These are phyloP conservation scores for Harlomillsia oculata DNA, from an alignment of 1,140 invertebrate species.

Conservation along the genomic window DNA sequence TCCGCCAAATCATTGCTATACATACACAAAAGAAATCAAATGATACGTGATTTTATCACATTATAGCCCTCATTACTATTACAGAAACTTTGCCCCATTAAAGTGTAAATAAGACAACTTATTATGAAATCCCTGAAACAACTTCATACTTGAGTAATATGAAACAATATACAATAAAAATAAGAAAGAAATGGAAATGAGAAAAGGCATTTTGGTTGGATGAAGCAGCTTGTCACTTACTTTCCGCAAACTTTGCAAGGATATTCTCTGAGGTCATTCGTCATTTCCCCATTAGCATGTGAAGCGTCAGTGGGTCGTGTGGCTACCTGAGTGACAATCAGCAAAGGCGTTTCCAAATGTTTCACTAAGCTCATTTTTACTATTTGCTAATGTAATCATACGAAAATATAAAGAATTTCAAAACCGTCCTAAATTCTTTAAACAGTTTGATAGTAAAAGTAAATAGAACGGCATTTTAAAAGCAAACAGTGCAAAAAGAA, in stretches of 20 bases:
- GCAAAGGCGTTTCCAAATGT: too few relatives aligned
- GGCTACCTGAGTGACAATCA: too few relatives aligned
- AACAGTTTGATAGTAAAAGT: too few relatives aligned
- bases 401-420: too few relatives aligned
- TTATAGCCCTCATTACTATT: neutral
- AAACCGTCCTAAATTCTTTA: too few relatives aligned
- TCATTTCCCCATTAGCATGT: constrained; percentile 5
- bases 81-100: neutral
- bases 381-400: too few relatives aligned
- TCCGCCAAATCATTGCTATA: constrained; percentile 26
- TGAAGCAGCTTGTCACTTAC: too few relatives aligned
- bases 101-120: neutral
- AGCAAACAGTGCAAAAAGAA: too few relatives aligned
- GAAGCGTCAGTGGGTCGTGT: constrained; percentile 7
- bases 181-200: neutral
- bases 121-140: neutral
- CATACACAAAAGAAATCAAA: neutral
- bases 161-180: constrained; percentile 15
- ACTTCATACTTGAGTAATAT: constrained; percentile 11
- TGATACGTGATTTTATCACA: too few relatives aligned
- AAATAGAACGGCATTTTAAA: too few relatives aligned
- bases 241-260: constrained; percentile 96
- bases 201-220: neutral
- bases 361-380: too few relatives aligned
- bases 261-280: constrained; percentile 45